Conservation (phyloP, 2,113 vertebrate genomes). For the Athene noctua region DNA sequence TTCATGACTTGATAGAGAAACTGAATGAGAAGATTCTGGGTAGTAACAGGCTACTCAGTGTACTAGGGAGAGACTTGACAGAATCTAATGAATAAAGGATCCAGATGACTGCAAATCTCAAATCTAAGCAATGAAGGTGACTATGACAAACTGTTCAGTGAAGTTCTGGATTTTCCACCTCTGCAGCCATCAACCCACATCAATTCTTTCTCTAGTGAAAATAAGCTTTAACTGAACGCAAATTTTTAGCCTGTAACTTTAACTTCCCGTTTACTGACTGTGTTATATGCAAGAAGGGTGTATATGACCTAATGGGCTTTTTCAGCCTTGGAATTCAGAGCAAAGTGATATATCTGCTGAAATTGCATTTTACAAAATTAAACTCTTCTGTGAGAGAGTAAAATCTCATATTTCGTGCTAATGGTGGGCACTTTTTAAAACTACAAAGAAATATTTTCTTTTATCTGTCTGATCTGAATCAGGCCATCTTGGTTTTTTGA, state of each 20-base stretch:
- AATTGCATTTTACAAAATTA: background rate
- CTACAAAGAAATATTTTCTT: background rate
- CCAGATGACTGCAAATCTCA: background rate
- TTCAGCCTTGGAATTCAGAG: background rate
- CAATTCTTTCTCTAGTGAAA: background rate
- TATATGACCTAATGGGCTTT: background rate
- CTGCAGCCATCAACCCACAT: background rate
- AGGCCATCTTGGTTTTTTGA: background rate
- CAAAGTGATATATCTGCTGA: background rate
- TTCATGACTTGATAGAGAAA: background rate
- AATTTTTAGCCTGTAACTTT: background rate
- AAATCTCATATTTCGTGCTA: background rate
- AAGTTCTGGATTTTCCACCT: background rate
- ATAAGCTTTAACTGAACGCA: background rate
- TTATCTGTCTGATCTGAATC: background rate
- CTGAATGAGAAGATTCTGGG: background rate
- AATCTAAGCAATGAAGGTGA: background rate
- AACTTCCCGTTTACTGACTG: background rate
- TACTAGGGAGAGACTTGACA: background rate
- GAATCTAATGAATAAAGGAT: background rate
- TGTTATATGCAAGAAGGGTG: background rate
- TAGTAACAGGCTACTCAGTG: background rate
- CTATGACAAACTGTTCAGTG: background rate
- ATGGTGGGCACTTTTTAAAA: background rate
- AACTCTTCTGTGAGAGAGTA: background rate